A percentile compares a stretch with the other conserved stretches of the same genome.
phyloP scores from a whole-genome alignment of 2,113 vertebrate species.

The Megaceryle maxima region DNA sequence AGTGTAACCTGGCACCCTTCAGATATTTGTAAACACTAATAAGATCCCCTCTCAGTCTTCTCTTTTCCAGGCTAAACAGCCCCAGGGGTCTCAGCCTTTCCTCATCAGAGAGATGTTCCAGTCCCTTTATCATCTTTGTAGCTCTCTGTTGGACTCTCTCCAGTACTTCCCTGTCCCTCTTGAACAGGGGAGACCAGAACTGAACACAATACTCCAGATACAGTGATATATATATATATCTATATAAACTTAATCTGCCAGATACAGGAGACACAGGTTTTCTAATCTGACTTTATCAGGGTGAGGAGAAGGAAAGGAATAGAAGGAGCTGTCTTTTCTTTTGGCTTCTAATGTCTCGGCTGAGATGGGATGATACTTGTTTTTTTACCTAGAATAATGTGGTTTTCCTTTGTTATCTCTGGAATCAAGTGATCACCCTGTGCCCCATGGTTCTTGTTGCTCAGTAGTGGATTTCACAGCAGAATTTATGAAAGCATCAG shows the following conservation, averaged over 20 bases:
- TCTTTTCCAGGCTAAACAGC: no score
- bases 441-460: neutral
- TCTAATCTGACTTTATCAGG: neutral
- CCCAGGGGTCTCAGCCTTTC: no score
- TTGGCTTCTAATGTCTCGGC: neutral
- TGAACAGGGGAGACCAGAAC: no score
- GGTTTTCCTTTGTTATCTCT: neutral
- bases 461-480: neutral
- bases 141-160: no score
- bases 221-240: neutral
- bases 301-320: neutral
- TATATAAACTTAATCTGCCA: neutral
- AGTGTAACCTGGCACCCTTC: no score
- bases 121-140: no score
- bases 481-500: neutral
- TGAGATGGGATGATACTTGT: neutral
- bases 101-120: no score
- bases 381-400: neutral
- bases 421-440: neutral
- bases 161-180: no score
- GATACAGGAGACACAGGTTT: neutral
- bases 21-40: no score
- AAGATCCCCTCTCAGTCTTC: no score
- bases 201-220: no score
- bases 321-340: neutral